These are phyloP conservation scores for Rissa tridactyla DNA, from an alignment of 2,113 vertebrate species.

Conservation along the genomic window DNA sequence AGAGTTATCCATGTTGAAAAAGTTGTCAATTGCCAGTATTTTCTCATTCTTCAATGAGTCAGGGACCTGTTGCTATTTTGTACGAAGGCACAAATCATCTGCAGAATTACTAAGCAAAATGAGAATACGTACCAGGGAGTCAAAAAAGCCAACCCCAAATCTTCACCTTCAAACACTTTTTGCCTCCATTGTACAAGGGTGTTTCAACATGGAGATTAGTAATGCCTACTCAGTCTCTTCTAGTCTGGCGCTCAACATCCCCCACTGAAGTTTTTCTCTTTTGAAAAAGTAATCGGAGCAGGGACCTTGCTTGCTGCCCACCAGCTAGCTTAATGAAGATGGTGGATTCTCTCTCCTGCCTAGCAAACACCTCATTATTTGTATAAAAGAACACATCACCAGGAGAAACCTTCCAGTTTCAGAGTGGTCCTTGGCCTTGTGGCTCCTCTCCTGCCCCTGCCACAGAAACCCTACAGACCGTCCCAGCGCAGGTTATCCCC, in stretches of 20 bases:
- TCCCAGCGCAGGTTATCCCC: rapidly evolving
- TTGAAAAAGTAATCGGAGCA: neutral
- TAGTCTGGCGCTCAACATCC: neutral
- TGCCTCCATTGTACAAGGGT: neutral
- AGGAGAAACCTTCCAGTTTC: neutral
- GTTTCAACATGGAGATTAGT: neutral
- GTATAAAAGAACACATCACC: neutral
- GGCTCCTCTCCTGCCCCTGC: neutral
- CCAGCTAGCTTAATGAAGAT: neutral
- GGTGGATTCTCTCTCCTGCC: neutral
- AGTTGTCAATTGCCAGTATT: neutral
- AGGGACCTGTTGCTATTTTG: neutral
- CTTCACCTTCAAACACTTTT: neutral
- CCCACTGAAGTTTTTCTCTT: neutral
- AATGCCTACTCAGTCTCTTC: neutral
- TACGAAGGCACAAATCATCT: neutral
- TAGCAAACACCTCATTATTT: neutral
- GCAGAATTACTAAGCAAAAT: neutral
- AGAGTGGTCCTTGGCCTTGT: neutral
- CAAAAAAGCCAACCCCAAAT: neutral
- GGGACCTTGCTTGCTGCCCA: neutral
- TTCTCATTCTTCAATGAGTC: neutral
- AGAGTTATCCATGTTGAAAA: neutral
- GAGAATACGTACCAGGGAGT: neutral
- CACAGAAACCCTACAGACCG: neutral